A percentile compares a stretch with the other conserved stretches of the same genome.
These are phyloP conservation scores for Charadrius vociferus DNA, from an alignment of 2,113 vertebrate genomes.

Conservation along the genomic window DNA sequence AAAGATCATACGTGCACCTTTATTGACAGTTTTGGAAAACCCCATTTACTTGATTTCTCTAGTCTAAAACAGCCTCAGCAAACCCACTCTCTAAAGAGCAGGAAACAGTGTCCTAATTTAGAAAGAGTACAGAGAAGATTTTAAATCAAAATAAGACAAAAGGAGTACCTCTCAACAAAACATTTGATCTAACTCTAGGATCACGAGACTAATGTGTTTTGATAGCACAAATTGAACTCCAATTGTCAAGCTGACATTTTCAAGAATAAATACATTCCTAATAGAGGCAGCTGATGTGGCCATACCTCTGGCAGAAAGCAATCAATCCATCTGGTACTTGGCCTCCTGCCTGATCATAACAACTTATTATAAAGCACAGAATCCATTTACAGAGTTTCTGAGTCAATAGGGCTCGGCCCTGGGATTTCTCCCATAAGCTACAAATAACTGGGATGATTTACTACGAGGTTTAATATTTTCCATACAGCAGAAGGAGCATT, in stretches of 20 bases:
- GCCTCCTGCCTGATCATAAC: conserved; percentile 42
- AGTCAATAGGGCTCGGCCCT: conserved; percentile 2
- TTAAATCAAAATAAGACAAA: not conserved
- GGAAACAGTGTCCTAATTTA: not conserved
- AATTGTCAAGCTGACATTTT: conserved; percentile 14
- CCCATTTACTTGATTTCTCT: not conserved
- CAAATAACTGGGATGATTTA: conserved; percentile 18
- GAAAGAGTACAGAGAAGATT: not conserved
- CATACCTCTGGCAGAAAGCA: conserved; percentile 51
- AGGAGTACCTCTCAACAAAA: not conserved
- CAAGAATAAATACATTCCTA: conserved; percentile 30
- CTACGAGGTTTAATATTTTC: not conserved
- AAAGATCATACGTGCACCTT: not conserved
- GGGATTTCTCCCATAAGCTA: not conserved
- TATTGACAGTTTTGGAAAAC: not conserved
- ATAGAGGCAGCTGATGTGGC: conserved; percentile 38
- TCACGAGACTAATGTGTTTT: conserved; percentile 1
- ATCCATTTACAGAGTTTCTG: conserved; percentile 33
- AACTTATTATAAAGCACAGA: conserved; percentile 32
- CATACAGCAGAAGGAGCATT: not conserved
- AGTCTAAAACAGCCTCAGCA: not conserved
- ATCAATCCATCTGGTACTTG: conserved; percentile 48
- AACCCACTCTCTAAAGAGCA: not conserved
- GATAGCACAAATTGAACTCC: conserved; percentile 41
- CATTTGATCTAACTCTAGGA: not conserved